phyloP scores from a whole-genome alignment of 2,113 vertebrate species.

The Mirza zaza region DNA sequence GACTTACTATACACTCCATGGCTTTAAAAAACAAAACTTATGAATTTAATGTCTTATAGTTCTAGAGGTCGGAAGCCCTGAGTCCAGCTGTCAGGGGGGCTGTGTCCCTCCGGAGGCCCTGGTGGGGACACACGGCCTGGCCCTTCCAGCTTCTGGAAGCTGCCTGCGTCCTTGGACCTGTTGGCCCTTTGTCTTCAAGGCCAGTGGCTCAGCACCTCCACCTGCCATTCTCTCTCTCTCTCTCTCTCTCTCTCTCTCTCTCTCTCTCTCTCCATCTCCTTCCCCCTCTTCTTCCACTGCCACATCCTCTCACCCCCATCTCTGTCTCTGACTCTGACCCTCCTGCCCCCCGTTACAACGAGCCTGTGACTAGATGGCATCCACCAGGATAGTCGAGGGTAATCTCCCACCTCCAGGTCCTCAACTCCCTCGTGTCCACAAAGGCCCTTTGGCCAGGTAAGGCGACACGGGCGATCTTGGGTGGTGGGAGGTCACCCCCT shows the following conservation, averaged over 20 bases:
- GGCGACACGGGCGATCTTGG: accelerated
- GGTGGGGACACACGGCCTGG: accelerated
- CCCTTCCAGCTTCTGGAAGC: neutral
- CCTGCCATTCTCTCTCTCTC: too few species aligned
- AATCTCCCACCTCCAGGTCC: neutral
- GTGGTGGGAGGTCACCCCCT: accelerated
- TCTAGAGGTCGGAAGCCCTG: neutral
- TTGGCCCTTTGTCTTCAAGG: neutral
- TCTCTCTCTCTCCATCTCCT: neutral
- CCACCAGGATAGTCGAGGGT: too few species aligned
- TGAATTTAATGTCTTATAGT: neutral
- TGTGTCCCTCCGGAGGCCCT: neutral
- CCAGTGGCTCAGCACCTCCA: neutral
- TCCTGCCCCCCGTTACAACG: neutral
- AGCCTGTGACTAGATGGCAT: neutral
- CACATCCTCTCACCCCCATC: accelerated
- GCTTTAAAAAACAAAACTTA: neutral
- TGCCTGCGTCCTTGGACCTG: accelerated
- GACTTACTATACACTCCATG: neutral
- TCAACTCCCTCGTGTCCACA: neutral
- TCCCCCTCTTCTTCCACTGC: too few species aligned
- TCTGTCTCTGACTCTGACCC: neutral
- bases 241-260: neutral
- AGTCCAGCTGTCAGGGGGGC: accelerated
- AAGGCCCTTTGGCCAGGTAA: neutral